These are phyloP conservation scores for Acanthopagrus latus DNA, from an alignment of 2,797 vertebrate species.

Conservation along the genomic window DNA sequence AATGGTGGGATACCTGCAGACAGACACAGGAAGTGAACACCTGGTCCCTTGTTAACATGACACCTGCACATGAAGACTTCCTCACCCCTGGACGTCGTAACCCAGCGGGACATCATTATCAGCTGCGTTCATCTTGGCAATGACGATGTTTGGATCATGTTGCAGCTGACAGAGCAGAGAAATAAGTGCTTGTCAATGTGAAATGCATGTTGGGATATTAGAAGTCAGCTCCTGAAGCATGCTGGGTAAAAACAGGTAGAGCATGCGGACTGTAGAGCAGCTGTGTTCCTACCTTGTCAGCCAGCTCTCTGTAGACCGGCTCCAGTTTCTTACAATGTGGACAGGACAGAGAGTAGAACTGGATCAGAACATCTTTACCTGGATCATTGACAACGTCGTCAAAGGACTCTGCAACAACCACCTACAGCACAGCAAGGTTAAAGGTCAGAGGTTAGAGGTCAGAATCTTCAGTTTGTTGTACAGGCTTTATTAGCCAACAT, in stretches of 20 bases:
- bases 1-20: conserved; percentile 83
- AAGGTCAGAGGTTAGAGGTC: not conserved
- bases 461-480: no score
- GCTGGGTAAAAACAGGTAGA: not conserved
- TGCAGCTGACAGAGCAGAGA: conserved; percentile 67
- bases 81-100: conserved; percentile 86
- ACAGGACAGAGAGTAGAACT: conserved; percentile 85
- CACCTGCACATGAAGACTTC: not conserved
- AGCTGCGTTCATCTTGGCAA: conserved; percentile 85
- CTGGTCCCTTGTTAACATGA: no score
- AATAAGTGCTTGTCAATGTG: not conserved
- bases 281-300: conserved; percentile 67
- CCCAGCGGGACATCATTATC: conserved; percentile 83
- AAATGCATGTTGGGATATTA: not conserved
- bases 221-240: not conserved
- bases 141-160: conserved; percentile 69
- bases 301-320: conserved; percentile 81
- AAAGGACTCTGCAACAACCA: conserved; percentile 85
- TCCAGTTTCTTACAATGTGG: conserved; percentile 84
- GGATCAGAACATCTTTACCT: conserved; percentile 82
- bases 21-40: not conserved
- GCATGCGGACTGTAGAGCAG: not conserved
- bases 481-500: no score
- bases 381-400: conserved; percentile 79
- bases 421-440: conserved; percentile 55